Evolutionary conservation across 2,113 vertebrate species (phyloP).

Genomic region (Microcebus griseorufus): DNA sequence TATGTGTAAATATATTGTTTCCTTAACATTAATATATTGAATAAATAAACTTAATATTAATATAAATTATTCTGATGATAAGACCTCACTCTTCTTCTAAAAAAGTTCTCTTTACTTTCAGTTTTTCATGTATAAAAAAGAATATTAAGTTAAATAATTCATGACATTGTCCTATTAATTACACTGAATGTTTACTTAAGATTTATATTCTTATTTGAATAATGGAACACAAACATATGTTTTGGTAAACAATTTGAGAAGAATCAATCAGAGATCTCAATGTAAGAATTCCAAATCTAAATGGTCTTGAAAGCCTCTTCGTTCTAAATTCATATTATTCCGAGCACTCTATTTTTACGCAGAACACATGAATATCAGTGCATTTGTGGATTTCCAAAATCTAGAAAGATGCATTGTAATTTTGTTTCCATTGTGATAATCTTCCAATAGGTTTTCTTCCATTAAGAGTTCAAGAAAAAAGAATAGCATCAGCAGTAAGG

Average conservation of each 20-base stretch:
- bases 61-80: background rate
- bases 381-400: background rate
- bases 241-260: background rate
- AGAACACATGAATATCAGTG: background rate
- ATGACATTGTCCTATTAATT: background rate
- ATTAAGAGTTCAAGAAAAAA: background rate
- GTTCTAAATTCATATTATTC: background rate
- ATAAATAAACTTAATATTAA: background rate
- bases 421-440: background rate
- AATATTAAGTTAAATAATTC: background rate
- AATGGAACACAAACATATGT: background rate
- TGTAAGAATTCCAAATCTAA: background rate
- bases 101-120: background rate
- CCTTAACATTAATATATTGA: background rate
- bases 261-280: background rate
- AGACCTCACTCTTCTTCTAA: background rate
- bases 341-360: background rate
- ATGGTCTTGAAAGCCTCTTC: background rate
- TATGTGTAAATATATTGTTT: background rate
- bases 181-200: background rate
- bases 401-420: background rate
- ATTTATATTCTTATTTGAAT: background rate
- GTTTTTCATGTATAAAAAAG: background rate
- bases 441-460: background rate
- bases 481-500: background rate